Conservation (phyloP, 2,888 invertebrate species). For the Aphodius sticticus region DNA sequence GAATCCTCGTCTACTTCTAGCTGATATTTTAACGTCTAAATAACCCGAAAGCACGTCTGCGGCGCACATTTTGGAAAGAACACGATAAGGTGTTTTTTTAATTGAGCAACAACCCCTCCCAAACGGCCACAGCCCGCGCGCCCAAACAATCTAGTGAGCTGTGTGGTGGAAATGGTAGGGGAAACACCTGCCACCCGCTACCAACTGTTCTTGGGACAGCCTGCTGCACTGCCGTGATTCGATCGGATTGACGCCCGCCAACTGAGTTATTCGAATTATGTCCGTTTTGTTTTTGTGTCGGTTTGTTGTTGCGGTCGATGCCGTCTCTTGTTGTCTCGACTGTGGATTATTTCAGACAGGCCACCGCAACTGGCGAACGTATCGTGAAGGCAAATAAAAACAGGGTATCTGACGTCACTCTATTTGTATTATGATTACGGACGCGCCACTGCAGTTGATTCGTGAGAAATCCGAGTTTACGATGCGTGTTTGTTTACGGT, state of each 20-base stretch:
- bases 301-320: constrained; percentile 7
- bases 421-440: constrained; percentile 1
- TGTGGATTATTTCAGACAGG: neutral
- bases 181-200: constrained; percentile 36
- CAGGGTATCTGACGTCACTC: neutral
- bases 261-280: constrained; percentile 14
- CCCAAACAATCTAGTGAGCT: constrained; percentile 27
- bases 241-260: constrained; percentile 11
- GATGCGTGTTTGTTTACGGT: neutral
- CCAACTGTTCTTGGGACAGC: constrained; percentile 31
- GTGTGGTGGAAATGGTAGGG: constrained; percentile 25
- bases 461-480: neutral
- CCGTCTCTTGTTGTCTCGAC: constrained; percentile 19
- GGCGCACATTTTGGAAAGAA: constrained; percentile 42
- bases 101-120: constrained; percentile 36
- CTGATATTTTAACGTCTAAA: constrained; percentile 71
- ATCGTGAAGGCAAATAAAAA: constrained; percentile 1
- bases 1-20: constrained; percentile 67
- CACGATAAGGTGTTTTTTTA: constrained; percentile 20
- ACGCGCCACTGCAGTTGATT: neutral
- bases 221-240: constrained; percentile 5
- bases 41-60: constrained; percentile 64
- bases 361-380: neutral
- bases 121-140: constrained; percentile 37
- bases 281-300: constrained; percentile 20